Percentiles rank a stretch among this genome's conserved stretches.
Conservation (phyloP, 2,113 vertebrate genomes). For the Pardalotus punctatus region DNA sequence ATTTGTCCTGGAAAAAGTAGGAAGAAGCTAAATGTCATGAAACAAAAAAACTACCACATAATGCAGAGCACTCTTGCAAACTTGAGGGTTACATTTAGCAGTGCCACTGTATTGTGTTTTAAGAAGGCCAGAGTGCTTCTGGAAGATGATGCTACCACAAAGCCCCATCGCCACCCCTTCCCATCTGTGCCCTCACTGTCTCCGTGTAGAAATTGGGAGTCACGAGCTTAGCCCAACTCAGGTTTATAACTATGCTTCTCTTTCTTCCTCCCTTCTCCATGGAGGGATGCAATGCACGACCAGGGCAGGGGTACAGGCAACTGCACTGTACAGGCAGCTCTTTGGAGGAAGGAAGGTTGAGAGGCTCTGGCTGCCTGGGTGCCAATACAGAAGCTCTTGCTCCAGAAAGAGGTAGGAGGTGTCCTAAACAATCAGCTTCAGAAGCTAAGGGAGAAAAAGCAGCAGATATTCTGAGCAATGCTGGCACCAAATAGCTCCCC, state of each 20-base stretch:
- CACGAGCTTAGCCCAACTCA: background rate
- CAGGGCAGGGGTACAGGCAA: background rate
- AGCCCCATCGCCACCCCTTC: background rate
- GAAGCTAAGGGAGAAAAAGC: background rate
- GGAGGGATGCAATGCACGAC: background rate
- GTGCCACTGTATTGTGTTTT: background rate
- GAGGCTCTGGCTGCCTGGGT: background rate
- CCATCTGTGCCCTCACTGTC: background rate
- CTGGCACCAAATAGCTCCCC: background rate
- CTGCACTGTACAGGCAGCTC: background rate
- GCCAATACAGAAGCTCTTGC: background rate
- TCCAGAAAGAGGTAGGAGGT: background rate
- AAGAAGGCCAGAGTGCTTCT: background rate
- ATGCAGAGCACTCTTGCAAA: background rate
- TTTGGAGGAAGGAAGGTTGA: background rate
- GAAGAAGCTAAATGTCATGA: background rate
- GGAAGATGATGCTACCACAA: background rate
- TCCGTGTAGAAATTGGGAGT: background rate
- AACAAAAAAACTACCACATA: background rate
- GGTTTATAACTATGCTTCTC: background rate
- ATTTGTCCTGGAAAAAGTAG: background rate
- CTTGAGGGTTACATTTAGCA: background rate
- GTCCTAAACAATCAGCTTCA: background rate
- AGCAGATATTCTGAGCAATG: background rate
- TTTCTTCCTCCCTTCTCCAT: background rate